Evolutionary conservation across 2,113 vertebrate genomes (phyloP), one percentile per base, ranked within the genome.

Genomic region (Carlito syrichta): DNA sequence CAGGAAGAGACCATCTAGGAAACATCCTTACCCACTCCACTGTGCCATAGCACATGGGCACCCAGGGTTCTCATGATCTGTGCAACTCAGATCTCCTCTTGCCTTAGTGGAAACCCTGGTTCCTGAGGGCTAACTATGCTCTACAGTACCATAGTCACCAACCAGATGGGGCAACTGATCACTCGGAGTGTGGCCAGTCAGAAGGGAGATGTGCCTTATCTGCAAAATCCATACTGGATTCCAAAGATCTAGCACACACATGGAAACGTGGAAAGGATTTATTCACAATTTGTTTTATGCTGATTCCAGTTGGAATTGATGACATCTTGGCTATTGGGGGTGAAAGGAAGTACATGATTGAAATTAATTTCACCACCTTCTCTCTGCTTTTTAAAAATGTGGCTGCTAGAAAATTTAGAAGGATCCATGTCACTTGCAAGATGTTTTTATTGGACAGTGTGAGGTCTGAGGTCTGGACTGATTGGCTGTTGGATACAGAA

Each of bases 161-260:
- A 23, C 20, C 58, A 45, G 1, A 0, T 13, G n/a, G 9, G 19
- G 12, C 19, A 13, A 16, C 32, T 6, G 13, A 76, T 20, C 23
- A 48, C 16, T 27, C 2, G 0, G 58, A 83, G 54, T 27, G 35
- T 27, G 50, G 19, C 69, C n/a, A 77, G 8, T 73, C 32, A 1
- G 5, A 20, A 20, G 23, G 43, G 16, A 84, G 40, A 52, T 10
- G 17, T 16, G 22, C 9, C 2, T 3, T 19, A 6, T 11, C 32
- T 56, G 30, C 43, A 8, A 92, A 60, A 90, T 54, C 13, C 35
- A 32, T 1, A 35, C 23, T 9, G 30, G 14, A 32, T 68, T 9
- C 17, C 79, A 63, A 63, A 85, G 62, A 54, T 43, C 40, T 48
- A 40, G 27, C 11, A 54, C 23, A 62, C 3, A 38, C 30, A 25